Evolutionary conservation across 2,888 invertebrate genomes (phyloP), one percentile per base, ranked within the genome.

Genomic region (Bellardia bayeri): DNA sequence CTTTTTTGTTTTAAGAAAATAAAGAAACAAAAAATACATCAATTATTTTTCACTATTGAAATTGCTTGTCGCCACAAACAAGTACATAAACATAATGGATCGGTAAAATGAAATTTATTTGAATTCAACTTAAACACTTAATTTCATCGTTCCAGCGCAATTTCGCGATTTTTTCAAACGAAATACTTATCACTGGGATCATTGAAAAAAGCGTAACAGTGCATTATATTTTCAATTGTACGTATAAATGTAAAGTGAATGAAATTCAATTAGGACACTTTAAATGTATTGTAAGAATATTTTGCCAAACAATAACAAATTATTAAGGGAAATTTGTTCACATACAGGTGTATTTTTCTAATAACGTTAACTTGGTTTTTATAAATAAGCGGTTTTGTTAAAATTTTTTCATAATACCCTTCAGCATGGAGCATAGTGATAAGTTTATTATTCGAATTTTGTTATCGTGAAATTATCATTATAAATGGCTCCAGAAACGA

Each of bases 1-100:
- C 87, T 87, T 85, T 85, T 81, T 75, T 56, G 80, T 81, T 85
- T 85, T 75, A 80, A 75, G 80, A 71, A 85, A 85, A 81, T 75
- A 81, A 85, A 81, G 74, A 81, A 85, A 81, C 75, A 81, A 85
- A 85, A 82, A 85, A 75, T 78, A 69, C 75, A 69, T 81, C 75
- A 54, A 80, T 81, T 85, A 81, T 75, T 81, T 72, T 69, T 85
- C 80, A 80, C 85, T 69, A 75, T 75, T 54, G 66, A 74, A 80
- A 68, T 64, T 56, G 69, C 33, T 75, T 74, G 42, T 74, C 61
- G 74, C 51, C 68, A 61, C 61, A 80, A 75, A 85, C 72, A 84
- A 79, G 66, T 72, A 74, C 6, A 45, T 14, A 61, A 74, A 68
- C 68, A 68, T 69, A 51, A 69, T 58, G 85, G 64, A 91, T 74